Conservation (phyloP, 2,888 invertebrate genomes). For the Seira sanloemensis region DNA sequence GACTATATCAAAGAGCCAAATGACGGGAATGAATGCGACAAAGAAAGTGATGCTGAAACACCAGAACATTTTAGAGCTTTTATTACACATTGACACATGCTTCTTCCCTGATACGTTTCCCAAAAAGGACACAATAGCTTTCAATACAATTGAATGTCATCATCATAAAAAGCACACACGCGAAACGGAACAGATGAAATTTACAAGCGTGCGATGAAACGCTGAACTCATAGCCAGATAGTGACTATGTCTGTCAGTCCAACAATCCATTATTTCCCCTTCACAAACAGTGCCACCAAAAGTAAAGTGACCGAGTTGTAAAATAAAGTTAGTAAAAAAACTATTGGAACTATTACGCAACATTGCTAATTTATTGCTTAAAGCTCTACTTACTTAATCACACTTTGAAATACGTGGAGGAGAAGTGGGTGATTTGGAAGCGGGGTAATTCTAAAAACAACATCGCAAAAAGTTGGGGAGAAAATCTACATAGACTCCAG, state of each 20-base stretch:
- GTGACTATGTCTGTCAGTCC: neutral
- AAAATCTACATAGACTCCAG: no score
- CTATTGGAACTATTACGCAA: neutral
- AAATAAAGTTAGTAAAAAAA: neutral
- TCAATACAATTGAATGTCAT: neutral
- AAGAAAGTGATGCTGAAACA: neutral
- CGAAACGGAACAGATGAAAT: neutral
- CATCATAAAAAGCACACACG: neutral
- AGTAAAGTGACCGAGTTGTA: neutral
- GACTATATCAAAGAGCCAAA: neutral
- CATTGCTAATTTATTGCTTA: no score
- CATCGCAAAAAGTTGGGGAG: no score
- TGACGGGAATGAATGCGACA: neutral
- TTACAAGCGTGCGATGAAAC: neutral
- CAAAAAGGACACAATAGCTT: neutral
- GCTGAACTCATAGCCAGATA: no score
- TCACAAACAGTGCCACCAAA: neutral
- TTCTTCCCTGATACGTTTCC: no score
- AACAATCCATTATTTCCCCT: neutral
- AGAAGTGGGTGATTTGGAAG: neutral
- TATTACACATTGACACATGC: neutral
- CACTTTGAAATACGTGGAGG: neutral
- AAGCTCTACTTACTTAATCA: no score
- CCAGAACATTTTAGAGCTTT: neutral
- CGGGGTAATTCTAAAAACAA: neutral